Evolutionary conservation across 2,113 vertebrate genomes (phyloP), one percentile per base, ranked within the genome.

Genomic region (Cynoglossus semilaevis): DNA sequence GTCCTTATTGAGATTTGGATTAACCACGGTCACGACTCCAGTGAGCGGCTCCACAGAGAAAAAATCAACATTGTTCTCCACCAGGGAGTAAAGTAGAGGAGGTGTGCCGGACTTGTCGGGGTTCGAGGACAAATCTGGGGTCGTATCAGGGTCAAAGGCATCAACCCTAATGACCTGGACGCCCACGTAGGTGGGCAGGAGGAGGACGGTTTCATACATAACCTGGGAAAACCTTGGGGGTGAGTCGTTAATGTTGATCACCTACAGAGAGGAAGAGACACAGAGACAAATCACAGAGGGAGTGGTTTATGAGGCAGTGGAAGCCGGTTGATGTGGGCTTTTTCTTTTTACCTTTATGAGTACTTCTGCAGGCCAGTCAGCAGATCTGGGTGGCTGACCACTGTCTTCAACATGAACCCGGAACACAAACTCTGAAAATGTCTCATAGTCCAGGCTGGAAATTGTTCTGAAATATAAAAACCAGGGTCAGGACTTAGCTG

Each of bases 181-280:
- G 8, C 96, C 94, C 9, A 83, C 9, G 0, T 96, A 99, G 0
- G 95, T 98, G 11, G 96, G 97, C 45, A 99, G 87, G 12, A 99
- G 93, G 58, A 99, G 85, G 38, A 95, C 71, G 0, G 94, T 83
- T 63, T 98, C 95, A 70, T 97, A 98, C 6, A 89, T 88, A 0
- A 95, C 91, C 79, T 96, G 94, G 15, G 88, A 94, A 76, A 98
- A 97, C 62, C 91, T 90, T 14, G 97, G 97, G 2, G 95, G 94
- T 14, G 95, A 97, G 78, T 99, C 97, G 42, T 99, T 99, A 79
- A 96, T 89, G 81, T 99, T 96, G 22, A 89, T 89, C 51, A 98
- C 93, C 88, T 89, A 53, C 37, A 8, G 52, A 13, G 43, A 15
- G 19, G 38, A 7, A 52, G 8, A 17, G 9, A 51, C 1, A 6